Conservation (phyloP, 2,888 invertebrate genomes). For the Orgyia antiqua region DNA sequence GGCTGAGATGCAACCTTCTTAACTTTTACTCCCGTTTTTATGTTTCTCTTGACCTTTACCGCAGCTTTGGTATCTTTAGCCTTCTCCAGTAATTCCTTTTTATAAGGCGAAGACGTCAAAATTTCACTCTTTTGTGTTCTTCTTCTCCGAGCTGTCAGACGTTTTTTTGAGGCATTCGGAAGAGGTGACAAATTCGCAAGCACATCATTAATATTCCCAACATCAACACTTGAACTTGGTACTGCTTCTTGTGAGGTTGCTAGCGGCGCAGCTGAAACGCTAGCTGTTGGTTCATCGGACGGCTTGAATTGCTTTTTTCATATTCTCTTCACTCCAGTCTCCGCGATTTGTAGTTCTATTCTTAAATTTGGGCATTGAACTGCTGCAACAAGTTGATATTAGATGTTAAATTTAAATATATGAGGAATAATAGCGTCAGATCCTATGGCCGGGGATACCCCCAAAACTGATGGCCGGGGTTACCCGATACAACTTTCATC, state of each 20-base stretch:
- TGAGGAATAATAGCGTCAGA: background rate
- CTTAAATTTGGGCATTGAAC: too few relatives aligned
- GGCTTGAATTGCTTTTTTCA: background rate
- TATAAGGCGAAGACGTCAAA: conserved; percentile 2
- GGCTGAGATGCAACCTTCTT: too few relatives aligned
- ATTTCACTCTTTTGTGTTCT: conserved; percentile 2
- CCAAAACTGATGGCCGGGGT: conserved; percentile 5
- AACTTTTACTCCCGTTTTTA: too few relatives aligned
- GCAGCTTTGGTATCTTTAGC: too few relatives aligned
- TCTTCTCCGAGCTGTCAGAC: background rate
- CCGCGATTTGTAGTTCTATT: conserved; percentile 1
- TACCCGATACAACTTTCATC: background rate
- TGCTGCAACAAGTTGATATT: conserved; percentile 8
- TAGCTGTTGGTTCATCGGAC: too few relatives aligned
- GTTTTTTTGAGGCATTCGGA: conserved; percentile 1
- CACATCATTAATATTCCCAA: background rate
- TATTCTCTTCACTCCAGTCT: background rate
- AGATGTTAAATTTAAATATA: conserved; percentile 2
- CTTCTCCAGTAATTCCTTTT: background rate
- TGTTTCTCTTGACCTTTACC: too few relatives aligned
- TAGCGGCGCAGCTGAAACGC: background rate
- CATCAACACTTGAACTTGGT: background rate
- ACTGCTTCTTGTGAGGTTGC: too few relatives aligned
- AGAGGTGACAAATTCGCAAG: conserved; percentile 1
- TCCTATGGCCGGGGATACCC: conserved; percentile 6